Base-by-base conservation (phyloP, 2,888 invertebrate species). In the Ligdia adustata region DNA sequence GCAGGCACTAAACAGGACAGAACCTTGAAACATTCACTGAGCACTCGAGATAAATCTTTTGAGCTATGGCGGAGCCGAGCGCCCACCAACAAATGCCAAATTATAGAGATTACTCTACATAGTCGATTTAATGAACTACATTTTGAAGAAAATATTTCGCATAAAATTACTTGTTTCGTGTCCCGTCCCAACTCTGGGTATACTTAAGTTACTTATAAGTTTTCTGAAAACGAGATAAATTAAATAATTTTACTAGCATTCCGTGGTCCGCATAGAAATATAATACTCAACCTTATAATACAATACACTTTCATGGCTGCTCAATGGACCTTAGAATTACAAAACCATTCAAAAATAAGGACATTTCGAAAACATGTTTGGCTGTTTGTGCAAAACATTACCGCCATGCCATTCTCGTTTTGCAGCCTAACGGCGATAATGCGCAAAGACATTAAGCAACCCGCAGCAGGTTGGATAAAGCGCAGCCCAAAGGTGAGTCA, bases 11-110 rank as follows among this genome's bases (percentile, higher is more conserved):
- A 86, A 75, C 85, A 79, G 86, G 84, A 84, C 83, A 77, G 73
- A 83, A 83, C 89, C 90, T 89, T 89, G 89, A 85, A 83, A 87
- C 89, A 87, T 86, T 88, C 88, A 83, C 87, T 69, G 77, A 84
- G 75, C 75, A 76, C 77, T 85, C 79, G 79, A 85, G 83, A 82
- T 82, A 79, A 84, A 86, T 84, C 85, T 84, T 46, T 47, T 65
- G 74, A 75, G 76, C 71, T 75, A 72, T 65, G 70, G 72, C 71
- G 58, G 68, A 62, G 69, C 67, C 53, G 62, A 65, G 71, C 86
- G 83, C 87, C 85, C 84, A 87, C 87, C 74, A 76, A 72, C 62
- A 62, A 34, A 49, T 41, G 37, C 38, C 66, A 66, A 66, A 62
- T 63, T 66, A 65, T 62, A 62, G 52, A 42, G 31, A 42, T 24